A percentile compares a stretch with the other conserved stretches of the same genome.
Conservation (phyloP, 2,888 invertebrate species). For the Trissonchulus sp. region DNA sequence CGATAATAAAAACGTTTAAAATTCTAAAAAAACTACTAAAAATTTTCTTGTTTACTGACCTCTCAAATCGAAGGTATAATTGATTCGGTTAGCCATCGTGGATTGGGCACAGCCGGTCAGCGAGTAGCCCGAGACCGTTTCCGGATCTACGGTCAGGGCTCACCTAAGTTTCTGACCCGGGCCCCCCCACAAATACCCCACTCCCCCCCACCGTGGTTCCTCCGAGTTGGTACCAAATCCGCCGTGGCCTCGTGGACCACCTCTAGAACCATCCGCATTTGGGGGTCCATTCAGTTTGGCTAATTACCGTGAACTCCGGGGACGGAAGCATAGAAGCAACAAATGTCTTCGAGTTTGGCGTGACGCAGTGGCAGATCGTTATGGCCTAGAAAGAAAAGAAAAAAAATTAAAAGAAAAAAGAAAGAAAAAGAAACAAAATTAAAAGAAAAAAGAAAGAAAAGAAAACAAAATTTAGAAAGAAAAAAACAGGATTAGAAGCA, state of each 20-base stretch:
- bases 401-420: neutral
- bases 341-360: constrained; percentile 57
- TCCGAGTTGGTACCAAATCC: constrained; percentile 72
- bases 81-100: constrained; percentile 83
- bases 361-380: constrained; percentile 56
- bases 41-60: too few species aligned
- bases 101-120: constrained; percentile 84
- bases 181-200: constrained; percentile 92
- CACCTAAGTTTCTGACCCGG: constrained; percentile 81
- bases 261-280: constrained; percentile 79
- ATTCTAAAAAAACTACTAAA: too few species aligned
- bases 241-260: constrained; percentile 83
- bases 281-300: constrained; percentile 73
- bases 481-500: too few species aligned
- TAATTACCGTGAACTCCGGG: constrained; percentile 52
- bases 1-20: too few species aligned
- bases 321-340: constrained; percentile 54
- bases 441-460: too few species aligned
- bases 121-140: constrained; percentile 74
- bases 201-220: constrained; percentile 77
- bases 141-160: constrained; percentile 71
- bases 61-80: constrained; percentile 87
- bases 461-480: too few species aligned
- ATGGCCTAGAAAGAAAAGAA: constrained; percentile 50
- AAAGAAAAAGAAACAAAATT: too few species aligned